These are phyloP conservation scores for Perodicticus potto DNA, from an alignment of 2,797 vertebrate species.

Conservation along the genomic window DNA sequence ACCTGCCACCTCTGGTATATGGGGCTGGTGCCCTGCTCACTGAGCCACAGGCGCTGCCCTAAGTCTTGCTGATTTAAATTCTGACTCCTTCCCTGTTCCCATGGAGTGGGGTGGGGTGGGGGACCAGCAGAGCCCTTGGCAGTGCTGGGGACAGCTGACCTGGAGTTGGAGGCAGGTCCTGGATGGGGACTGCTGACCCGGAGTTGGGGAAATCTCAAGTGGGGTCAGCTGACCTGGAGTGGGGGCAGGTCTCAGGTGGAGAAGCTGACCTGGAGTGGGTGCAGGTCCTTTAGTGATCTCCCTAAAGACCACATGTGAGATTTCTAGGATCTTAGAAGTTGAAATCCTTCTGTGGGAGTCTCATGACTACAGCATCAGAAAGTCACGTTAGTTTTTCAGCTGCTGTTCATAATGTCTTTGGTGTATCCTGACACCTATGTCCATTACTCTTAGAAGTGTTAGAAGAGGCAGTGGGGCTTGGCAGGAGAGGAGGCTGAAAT, in stretches of 20 bases:
- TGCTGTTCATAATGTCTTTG: not conserved
- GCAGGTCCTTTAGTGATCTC: accelerated
- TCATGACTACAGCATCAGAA: not conserved
- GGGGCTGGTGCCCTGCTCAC: too few relatives aligned
- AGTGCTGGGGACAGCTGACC: not conserved
- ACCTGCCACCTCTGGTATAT: too few relatives aligned
- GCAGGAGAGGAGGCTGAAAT: too few relatives aligned
- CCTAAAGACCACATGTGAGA: not conserved
- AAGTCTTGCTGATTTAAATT: not conserved
- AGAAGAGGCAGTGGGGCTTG: not conserved
- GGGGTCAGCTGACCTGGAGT: accelerated
- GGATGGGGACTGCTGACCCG: accelerated
- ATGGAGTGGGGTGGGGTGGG: too few relatives aligned
- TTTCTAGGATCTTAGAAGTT: accelerated
- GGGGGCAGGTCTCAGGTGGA: too few relatives aligned
- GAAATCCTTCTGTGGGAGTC: not conserved
- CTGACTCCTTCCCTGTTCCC: not conserved
- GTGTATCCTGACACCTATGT: not conserved
- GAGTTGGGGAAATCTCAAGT: too few relatives aligned
- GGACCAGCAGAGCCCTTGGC: accelerated
- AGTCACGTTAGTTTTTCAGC: accelerated
- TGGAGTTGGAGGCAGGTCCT: too few relatives aligned
- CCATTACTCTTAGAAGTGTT: not conserved
- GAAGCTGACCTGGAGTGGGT: not conserved
- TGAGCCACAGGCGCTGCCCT: too few relatives aligned